Conservation (phyloP, 2,113 vertebrate species). For the Otus sunia region DNA sequence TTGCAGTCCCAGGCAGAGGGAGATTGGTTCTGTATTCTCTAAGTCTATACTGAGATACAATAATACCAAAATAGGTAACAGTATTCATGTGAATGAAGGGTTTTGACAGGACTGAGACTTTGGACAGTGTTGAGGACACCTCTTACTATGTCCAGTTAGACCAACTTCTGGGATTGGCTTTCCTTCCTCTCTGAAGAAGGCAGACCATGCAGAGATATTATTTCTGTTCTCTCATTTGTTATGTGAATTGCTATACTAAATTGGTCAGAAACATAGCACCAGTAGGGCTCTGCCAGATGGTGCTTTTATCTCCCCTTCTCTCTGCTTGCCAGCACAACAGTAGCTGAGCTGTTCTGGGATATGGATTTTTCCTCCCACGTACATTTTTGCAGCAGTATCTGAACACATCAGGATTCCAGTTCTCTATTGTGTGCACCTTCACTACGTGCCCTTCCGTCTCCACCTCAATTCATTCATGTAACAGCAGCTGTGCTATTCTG, state of each 20-base stretch:
- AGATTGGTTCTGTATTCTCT: neutral
- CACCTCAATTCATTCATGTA: neutral
- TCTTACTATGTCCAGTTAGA: neutral
- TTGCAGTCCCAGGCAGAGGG: neutral
- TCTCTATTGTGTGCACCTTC: neutral
- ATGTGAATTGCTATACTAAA: neutral
- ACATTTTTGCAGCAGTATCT: neutral
- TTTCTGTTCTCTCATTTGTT: neutral
- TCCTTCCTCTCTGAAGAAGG: neutral
- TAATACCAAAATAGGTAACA: neutral
- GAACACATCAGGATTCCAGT: neutral
- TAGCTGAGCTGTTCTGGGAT: neutral
- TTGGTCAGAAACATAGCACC: neutral
- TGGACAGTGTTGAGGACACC: neutral
- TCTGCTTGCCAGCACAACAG: neutral
- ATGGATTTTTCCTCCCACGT: neutral
- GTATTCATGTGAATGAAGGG: neutral
- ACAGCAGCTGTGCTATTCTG: neutral
- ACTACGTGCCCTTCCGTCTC: neutral
- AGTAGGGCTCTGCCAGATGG: neutral
- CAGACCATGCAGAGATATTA: neutral
- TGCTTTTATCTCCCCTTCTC: constrained; percentile 16
- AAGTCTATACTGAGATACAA: neutral
- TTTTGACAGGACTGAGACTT: neutral
- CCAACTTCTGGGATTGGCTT: neutral